Base-by-base conservation (phyloP, 35 echinoderm and acorn worm species). In the Amphiura filiformis region DNA sequence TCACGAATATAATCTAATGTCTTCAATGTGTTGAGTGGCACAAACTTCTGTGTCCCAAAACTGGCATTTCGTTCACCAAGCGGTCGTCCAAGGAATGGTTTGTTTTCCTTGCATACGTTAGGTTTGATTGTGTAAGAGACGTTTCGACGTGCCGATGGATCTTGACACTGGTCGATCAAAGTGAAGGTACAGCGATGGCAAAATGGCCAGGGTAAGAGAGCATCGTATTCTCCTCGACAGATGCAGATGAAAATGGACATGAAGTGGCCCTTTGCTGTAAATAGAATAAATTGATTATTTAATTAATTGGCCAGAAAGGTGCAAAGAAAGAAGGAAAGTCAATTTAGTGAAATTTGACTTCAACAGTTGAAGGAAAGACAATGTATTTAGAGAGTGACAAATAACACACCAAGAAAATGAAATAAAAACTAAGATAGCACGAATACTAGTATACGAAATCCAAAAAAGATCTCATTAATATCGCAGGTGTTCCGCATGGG, bases 101-200 rank as follows among this genome's bases (percentile, higher is more conserved):
- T 99, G 87, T 94, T 99, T 65, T 99, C 96, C 93, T 99, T 99
- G 87, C 92, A 94, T 0, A 79, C 81, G 39, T 99, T 99, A 13
- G 96, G 96, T 80, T 95, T 99, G 90, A 99, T 92, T 81, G 83
- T 94, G 96, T 99, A 99, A 37, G 96, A 92, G 80, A 99, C 86
- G 80, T 99, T 99, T 36, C 96, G 86, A 13, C 96, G 86, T n/a
- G 96, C 96, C 20, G 90, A 78, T 1, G 96, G 96, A 84, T 99
- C 93, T 76, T 98, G 96, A 83, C 96, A 99, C 36, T 99, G 96
- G 64, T 99, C 96, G 52, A 99, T 99, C 39, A 99, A 81, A 11
- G 90, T 95, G 84, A 99, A 95, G 31, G 87, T 92, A 84, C 88
- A 80, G 11, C 96, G 93, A 89, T 99, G 96, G 26, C 86, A 95